Percentiles rank a stretch among this genome's conserved stretches.
Conservation (phyloP, 1,140 invertebrate genomes). For the Temnothorax curvispinosus region DNA sequence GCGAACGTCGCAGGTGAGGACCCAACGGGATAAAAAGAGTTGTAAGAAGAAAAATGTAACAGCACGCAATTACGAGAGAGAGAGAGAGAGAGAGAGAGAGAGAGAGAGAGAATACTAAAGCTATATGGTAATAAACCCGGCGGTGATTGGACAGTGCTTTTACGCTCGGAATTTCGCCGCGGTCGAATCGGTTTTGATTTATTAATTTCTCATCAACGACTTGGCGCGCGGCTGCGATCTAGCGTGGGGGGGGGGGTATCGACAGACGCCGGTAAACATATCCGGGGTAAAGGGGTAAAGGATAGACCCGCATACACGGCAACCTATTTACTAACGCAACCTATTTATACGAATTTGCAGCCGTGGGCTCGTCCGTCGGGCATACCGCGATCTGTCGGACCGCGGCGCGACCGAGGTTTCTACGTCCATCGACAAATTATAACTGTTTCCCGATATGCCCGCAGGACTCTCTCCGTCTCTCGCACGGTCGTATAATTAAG, state of each 20-base stretch:
- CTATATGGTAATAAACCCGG: constrained; percentile 15
- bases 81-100: not conserved
- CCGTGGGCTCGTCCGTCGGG: not conserved
- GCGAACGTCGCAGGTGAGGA: not conserved
- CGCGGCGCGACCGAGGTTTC: constrained; percentile 40
- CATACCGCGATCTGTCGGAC: constrained; percentile 21
- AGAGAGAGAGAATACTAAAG: constrained; percentile 1
- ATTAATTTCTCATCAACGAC: constrained; percentile 52
- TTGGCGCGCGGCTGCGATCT: constrained; percentile 3
- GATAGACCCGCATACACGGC: not conserved
- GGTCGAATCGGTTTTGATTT: constrained; percentile 31
- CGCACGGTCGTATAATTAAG: constrained; percentile 80
- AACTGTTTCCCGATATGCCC: constrained; percentile 70
- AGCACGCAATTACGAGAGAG: not conserved
- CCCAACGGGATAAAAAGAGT: not conserved
- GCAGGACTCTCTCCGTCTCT: constrained; percentile 56
- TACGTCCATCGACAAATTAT: constrained; percentile 73
- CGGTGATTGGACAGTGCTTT: constrained; percentile 45
- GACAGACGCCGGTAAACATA: constrained; percentile 9
- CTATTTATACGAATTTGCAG: constrained; percentile 59
- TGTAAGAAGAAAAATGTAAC: not conserved
- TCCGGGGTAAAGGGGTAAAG: constrained; percentile 27
- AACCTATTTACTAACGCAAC: constrained; percentile 21
- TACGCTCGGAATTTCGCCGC: constrained; percentile 21
- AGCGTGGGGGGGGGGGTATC: not conserved